Conservation (phyloP, 1,140 invertebrate species). For the Palaemon carinicauda region DNA sequence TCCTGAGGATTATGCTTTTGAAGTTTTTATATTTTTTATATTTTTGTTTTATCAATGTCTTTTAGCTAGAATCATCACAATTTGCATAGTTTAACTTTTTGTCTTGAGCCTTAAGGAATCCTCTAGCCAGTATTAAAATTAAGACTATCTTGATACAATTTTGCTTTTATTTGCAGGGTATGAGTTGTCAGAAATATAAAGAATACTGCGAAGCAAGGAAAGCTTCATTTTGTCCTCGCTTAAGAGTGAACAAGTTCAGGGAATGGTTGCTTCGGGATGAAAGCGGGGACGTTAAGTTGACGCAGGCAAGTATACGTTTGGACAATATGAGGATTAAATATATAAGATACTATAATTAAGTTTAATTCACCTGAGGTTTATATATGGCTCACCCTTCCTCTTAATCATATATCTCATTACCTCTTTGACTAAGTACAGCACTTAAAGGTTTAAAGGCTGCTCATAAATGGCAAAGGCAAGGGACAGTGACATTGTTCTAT, state of each 20-base stretch:
- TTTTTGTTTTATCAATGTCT: too few relatives aligned
- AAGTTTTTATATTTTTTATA: too few relatives aligned
- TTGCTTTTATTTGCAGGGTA: constrained; percentile 22
- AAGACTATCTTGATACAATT: background rate
- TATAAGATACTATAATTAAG: too few relatives aligned
- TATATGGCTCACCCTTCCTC: too few relatives aligned
- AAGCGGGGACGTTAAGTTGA: constrained; percentile 45
- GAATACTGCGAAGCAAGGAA: constrained; percentile 56
- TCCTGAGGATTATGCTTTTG: too few relatives aligned
- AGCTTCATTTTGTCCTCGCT: constrained; percentile 55
- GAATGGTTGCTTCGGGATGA: constrained; percentile 55
- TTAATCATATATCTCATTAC: too few relatives aligned
- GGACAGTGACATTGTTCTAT: too few relatives aligned
- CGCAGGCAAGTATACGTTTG: constrained; percentile 33
- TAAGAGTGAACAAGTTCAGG: constrained; percentile 55
- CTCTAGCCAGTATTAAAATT: background rate
- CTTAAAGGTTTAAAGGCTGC: too few relatives aligned
- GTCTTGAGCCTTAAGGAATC: background rate
- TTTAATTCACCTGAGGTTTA: too few relatives aligned
- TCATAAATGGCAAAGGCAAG: too few relatives aligned
- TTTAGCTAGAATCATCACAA: too few relatives aligned
- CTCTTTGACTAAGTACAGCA: too few relatives aligned
- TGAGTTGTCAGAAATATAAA: constrained; percentile 50
- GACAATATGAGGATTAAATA: background rate
- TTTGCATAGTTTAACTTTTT: background rate